A percentile compares a stretch with the other conserved stretches of the same genome.
phyloP scores from a whole-genome alignment of 2,113 vertebrate genomes.

The Sminthopsis crassicaudata region DNA sequence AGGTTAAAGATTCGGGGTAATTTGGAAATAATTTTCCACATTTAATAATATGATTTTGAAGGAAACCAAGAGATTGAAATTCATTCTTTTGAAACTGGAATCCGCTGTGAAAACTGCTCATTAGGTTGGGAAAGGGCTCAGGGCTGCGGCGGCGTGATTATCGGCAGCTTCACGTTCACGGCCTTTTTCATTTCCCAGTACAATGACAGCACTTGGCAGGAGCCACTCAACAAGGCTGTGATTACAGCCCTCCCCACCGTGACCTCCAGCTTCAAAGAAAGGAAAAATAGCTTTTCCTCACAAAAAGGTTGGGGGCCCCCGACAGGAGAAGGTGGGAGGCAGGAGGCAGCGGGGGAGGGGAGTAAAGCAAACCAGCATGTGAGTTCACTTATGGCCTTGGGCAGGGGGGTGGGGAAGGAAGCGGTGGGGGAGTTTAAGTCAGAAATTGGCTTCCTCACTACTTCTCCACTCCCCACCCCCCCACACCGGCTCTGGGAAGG shows the following conservation, averaged over 20 bases:
- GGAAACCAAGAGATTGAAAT: not conserved
- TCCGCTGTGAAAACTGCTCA: not conserved
- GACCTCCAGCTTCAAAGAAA: not conserved
- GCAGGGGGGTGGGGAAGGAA: too few relatives aligned
- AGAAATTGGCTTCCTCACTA: not conserved
- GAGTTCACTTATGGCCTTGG: too few relatives aligned
- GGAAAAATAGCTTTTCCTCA: not conserved
- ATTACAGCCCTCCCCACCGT: not conserved
- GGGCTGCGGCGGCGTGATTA: not conserved
- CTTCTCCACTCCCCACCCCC: not conserved
- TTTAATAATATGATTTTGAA: not conserved
- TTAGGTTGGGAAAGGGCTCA: not conserved
- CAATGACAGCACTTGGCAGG: not conserved
- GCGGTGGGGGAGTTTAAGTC: not conserved
- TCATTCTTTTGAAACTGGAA: not conserved
- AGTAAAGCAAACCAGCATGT: not conserved
- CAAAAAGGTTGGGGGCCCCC: not conserved
- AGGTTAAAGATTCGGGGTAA: constrained; percentile 1
- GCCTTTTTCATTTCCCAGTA: not conserved
- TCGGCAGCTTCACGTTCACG: not conserved
- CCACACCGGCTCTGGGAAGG: not conserved
- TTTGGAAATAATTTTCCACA: not conserved
- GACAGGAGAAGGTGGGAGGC: not conserved
- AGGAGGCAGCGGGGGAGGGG: not conserved
- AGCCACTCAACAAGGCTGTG: not conserved